Conservation (phyloP, 2,888 invertebrate species). For the Spodoptera exigua region DNA sequence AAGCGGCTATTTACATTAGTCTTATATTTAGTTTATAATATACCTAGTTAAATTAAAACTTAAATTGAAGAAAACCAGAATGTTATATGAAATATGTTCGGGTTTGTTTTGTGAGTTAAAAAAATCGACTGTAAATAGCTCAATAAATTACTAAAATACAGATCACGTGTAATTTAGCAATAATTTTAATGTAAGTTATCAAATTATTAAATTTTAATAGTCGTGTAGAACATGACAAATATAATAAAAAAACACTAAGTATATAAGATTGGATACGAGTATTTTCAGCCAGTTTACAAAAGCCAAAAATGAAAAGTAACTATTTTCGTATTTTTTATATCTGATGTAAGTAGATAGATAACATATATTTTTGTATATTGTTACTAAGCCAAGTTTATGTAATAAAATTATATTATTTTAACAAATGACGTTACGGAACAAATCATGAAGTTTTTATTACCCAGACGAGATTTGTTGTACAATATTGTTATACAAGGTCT, state of each 20-base stretch:
- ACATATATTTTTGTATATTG: constrained; percentile 39
- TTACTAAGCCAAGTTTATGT: constrained; percentile 28
- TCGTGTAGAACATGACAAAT: constrained; percentile 70
- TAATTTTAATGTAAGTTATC: constrained; percentile 25
- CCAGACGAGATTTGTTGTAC: no score
- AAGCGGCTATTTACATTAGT: not conserved
- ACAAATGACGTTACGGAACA: constrained; percentile 21
- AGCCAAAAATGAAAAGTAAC: constrained; percentile 53
- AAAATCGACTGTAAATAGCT: not conserved
- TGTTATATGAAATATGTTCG: no score
- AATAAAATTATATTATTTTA: constrained; percentile 31
- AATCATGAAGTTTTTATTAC: no score
- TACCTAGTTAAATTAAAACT: no score
- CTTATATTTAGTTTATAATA: no score
- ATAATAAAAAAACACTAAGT: constrained; percentile 21
- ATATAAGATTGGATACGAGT: constrained; percentile 27
- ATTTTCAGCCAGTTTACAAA: constrained; percentile 55
- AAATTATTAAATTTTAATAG: constrained; percentile 42
- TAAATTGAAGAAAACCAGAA: no score
- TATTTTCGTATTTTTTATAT: constrained; percentile 49
- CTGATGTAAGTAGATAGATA: constrained; percentile 10
- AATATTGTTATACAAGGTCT: no score
- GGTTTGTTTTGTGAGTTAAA: not conserved
- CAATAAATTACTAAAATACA: constrained; percentile 19
- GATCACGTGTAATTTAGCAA: constrained; percentile 27